Percentiles rank a stretch among this genome's conserved stretches.
phyloP scores from a whole-genome alignment of 2,888 invertebrate species.

The Pseudoips prasinana region DNA sequence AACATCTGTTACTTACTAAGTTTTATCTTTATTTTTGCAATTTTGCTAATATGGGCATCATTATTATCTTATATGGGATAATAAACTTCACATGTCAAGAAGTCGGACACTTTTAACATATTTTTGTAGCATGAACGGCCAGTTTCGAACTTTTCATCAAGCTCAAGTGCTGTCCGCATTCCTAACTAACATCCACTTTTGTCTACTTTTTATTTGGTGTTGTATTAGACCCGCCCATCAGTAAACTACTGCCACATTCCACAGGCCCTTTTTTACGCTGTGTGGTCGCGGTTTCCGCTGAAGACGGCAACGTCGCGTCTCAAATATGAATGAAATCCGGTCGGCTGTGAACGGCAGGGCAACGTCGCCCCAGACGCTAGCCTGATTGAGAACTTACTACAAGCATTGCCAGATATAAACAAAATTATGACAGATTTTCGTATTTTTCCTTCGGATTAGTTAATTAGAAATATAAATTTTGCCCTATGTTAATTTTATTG shows the following conservation, averaged over 20 bases:
- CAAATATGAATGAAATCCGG: conserved; percentile 82
- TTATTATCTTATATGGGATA: too few relatives aligned
- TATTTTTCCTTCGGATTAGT: too few relatives aligned
- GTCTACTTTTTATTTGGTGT: conserved; percentile 69
- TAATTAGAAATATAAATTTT: too few relatives aligned
- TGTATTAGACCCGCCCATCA: conserved; percentile 72
- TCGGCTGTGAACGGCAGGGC: conserved; percentile 71
- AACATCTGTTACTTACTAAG: too few relatives aligned
- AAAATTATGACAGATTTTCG: conserved; percentile 5
- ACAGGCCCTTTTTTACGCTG: conserved; percentile 78
- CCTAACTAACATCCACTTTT: conserved; percentile 56
- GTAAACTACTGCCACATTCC: conserved; percentile 78
- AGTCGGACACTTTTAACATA: too few relatives aligned
- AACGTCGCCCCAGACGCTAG: conserved; percentile 77
- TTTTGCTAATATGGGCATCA: too few relatives aligned
- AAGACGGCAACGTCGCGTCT: conserved; percentile 79
- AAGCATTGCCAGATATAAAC: conserved; percentile 25
- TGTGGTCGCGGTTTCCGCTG: conserved; percentile 82
- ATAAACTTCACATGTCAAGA: too few relatives aligned
- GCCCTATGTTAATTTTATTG: too few relatives aligned
- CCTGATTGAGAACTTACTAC: conserved; percentile 78
- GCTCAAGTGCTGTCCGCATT: conserved; percentile 63
- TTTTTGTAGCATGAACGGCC: too few relatives aligned
- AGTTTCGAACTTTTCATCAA: conserved; percentile 11
- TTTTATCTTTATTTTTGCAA: too few relatives aligned